These are phyloP conservation scores for Saimiri boliviensis DNA, from an alignment of 2,113 vertebrate species.

Conservation along the genomic window DNA sequence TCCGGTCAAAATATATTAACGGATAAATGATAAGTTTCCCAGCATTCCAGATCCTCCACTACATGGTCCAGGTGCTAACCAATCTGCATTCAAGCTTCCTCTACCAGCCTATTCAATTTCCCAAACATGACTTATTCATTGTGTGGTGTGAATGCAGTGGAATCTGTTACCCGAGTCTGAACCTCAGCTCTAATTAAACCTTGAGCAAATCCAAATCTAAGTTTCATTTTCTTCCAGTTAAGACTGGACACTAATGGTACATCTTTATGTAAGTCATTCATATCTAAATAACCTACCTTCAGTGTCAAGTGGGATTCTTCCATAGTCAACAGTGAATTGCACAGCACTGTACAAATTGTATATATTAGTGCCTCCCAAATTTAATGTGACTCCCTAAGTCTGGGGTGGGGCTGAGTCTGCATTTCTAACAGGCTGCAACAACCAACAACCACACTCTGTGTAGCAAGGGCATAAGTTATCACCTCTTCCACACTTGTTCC, in stretches of 20 bases:
- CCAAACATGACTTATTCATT: background rate
- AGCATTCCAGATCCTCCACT: no score
- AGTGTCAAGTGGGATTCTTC: background rate
- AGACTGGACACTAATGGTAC: background rate
- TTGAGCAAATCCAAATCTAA: background rate
- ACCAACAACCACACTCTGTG: background rate
- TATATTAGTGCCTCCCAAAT: fast-evolving
- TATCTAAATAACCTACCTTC: background rate
- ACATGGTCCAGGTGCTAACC: background rate
- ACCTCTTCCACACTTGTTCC: background rate
- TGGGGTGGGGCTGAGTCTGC: background rate
- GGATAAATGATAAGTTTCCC: background rate
- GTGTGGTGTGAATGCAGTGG: background rate
- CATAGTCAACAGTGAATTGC: background rate
- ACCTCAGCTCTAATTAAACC: background rate
- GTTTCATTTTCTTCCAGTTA: background rate
- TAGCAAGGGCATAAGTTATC: background rate
- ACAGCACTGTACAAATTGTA: background rate
- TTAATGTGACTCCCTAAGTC: fast-evolving
- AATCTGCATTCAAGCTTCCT: background rate
- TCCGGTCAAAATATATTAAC: background rate
- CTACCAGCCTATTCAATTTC: background rate
- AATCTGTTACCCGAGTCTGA: background rate
- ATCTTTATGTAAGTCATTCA: background rate
- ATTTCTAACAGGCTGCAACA: background rate